Evolutionary conservation across 2,888 invertebrate genomes (phyloP), one percentile per base, ranked within the genome.

Genomic region (Pteria penguin): DNA sequence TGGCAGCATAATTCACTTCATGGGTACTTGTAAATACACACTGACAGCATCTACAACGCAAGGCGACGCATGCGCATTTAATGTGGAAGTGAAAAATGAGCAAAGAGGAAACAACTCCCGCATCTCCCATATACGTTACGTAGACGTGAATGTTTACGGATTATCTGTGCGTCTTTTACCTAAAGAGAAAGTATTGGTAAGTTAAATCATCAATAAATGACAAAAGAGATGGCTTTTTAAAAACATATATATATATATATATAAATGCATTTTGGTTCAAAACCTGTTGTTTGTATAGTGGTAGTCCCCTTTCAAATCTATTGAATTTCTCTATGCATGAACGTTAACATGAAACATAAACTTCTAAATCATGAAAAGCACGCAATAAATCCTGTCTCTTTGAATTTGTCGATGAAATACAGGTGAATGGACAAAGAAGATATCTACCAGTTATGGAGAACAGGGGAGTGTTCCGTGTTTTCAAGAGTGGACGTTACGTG

Each of bases 1-100:
- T 73, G 85, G 86, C 2, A 82, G 85, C 62, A 78, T 78, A 62
- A 88, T 84, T 52, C 76, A 86, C 73, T 89, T 86, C 71, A 78
- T 81, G 78, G 88, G 89, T 45, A 86, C 85, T 0, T 91, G 91
- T 69, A 87, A 85, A 54, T 91, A 90, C 80, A 84, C 87, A 4
- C 82, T 88, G 80, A 84, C 88, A 4, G 66, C 83, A 61, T 61
- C 68, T 22, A 81, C 84, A 2, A 83, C 81, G 62, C 60, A 31
- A 29, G n/a, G n/a, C 14, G 75, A 81, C 29, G 31, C 63, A 1
- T 82, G 85, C 66, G 57, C 76, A 0, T 85, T 84, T 68, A 61
- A 79, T 18, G 78, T 86, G 4, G 70, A 77, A 22, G 82, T 82
- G 4, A 77, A 84, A 58, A 86, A 85, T 31, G 84, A 85, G 27